phyloP scores from a whole-genome alignment of 2,888 invertebrate species.

The Acleris sparsana region DNA sequence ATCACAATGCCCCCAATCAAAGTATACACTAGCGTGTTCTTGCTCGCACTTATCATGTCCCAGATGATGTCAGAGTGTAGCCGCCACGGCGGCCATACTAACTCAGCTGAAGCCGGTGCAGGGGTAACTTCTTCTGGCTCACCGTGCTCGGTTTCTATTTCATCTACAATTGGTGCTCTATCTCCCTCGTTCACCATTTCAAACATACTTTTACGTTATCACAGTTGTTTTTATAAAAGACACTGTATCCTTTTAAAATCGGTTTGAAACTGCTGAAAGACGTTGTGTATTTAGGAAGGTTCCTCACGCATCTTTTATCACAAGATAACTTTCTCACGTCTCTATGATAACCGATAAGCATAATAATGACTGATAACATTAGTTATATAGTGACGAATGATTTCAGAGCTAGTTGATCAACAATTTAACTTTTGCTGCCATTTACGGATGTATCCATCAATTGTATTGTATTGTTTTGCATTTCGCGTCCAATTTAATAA shows the following conservation, averaged over 20 bases:
- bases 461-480: too few relatives aligned
- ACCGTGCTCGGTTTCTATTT: slow-evolving; percentile 21
- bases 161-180: slow-evolving; percentile 20
- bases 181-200: slow-evolving; percentile 9
- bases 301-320: slow-evolving; percentile 50
- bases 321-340: slow-evolving; percentile 53
- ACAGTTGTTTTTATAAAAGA: not conserved
- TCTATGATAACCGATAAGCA: slow-evolving; percentile 44
- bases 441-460: too few relatives aligned
- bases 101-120: not conserved
- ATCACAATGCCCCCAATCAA: slow-evolving; percentile 45
- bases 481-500: too few relatives aligned
- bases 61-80: slow-evolving; percentile 4
- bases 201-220: not conserved
- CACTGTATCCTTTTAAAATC: slow-evolving; percentile 1
- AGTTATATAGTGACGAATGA: not conserved
- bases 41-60: slow-evolving; percentile 38
- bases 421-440: not conserved
- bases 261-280: slow-evolving; percentile 9
- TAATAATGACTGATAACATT: slow-evolving; percentile 24
- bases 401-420: not conserved
- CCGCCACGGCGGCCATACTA: not conserved
- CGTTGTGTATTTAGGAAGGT: slow-evolving; percentile 6
- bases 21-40: slow-evolving; percentile 43
- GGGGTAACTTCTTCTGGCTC: not conserved